These are phyloP conservation scores for Lipotes vexillifer DNA, from an alignment of 2,113 vertebrate genomes.

Conservation along the genomic window DNA sequence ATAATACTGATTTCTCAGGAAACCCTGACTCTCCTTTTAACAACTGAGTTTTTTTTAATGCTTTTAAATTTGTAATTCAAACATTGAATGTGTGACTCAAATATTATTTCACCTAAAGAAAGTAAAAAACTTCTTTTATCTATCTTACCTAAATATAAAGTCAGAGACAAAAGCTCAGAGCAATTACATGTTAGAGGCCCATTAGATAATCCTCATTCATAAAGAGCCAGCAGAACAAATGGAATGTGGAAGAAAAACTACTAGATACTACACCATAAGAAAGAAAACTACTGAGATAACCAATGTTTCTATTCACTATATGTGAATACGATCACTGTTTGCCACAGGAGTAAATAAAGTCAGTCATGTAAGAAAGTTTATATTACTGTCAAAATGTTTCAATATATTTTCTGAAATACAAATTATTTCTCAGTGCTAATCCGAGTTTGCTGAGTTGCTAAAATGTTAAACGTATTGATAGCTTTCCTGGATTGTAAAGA, in stretches of 20 bases:
- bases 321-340: not conserved
- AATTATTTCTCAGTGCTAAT: not conserved
- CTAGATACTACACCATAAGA: not conserved
- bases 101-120: not conserved
- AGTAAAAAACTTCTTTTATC: not conserved
- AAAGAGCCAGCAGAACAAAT: not conserved
- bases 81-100: not conserved
- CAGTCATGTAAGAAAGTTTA: not conserved
- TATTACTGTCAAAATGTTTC: not conserved
- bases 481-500: not conserved
- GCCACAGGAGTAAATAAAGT: not conserved
- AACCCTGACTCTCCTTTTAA: not conserved
- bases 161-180: not conserved
- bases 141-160: not conserved
- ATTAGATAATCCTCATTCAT: not conserved
- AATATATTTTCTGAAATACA: not conserved
- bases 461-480: not conserved
- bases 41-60: not conserved
- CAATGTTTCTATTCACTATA: not conserved
- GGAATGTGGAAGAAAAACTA: not conserved
- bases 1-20: not conserved
- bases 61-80: not conserved
- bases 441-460: not conserved
- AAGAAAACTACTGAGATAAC: not conserved
- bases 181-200: not conserved